Percentiles rank a stretch among this genome's conserved stretches.
Conservation (phyloP, 2,797 vertebrate species). For the Poeciliopsis turneri region DNA sequence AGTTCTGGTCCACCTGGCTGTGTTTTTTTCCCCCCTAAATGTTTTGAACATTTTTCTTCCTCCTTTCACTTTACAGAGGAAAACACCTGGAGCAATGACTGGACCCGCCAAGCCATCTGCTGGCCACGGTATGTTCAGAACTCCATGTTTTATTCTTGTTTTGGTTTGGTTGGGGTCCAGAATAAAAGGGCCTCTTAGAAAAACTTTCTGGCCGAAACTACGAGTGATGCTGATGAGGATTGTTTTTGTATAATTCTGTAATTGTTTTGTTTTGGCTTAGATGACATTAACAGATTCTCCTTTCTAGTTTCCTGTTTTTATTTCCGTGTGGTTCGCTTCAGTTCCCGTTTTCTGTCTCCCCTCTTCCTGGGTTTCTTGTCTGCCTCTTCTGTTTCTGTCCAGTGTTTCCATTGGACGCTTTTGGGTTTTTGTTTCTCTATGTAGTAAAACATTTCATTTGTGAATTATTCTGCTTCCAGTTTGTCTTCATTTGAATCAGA, state of each 20-base stretch:
- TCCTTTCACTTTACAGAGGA: constrained; percentile 78
- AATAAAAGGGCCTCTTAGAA: not conserved
- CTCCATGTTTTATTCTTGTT: not conserved
- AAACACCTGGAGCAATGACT: constrained; percentile 83
- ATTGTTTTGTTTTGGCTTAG: not conserved
- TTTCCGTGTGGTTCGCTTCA: not conserved
- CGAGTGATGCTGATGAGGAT: not conserved
- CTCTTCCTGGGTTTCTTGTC: not conserved
- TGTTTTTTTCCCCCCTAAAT: not conserved
- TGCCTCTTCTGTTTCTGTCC: not conserved
- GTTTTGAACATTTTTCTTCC: not conserved
- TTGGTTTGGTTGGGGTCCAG: too few relatives aligned
- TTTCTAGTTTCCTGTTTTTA: not conserved
- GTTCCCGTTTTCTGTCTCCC: not conserved
- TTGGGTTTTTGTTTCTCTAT: not conserved
- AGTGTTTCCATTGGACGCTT: not conserved
- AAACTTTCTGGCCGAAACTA: not conserved
- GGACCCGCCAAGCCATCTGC: constrained; percentile 88
- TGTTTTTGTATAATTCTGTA: not conserved
- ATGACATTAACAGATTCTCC: not conserved
- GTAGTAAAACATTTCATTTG: not conserved
- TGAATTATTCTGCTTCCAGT: not conserved
- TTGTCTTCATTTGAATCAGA: not conserved
- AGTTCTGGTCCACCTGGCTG: not conserved
- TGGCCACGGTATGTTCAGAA: constrained; percentile 81